Evolutionary conservation across 1,140 invertebrate genomes (phyloP).

Genomic region (Hyles euphorbiae): DNA sequence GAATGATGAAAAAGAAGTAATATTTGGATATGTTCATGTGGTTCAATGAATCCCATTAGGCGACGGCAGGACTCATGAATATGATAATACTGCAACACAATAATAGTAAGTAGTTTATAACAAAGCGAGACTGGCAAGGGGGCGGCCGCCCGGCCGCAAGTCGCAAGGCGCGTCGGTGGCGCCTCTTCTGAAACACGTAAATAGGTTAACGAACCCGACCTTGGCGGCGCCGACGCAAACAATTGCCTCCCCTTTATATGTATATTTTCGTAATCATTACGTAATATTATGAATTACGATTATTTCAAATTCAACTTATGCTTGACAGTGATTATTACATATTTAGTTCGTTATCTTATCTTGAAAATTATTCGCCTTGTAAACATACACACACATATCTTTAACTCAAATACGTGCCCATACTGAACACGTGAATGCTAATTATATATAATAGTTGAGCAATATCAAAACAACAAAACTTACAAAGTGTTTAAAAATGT

Average conservation of each 20-base stretch:
- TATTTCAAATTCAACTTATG: conserved; percentile 7
- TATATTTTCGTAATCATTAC: conserved; percentile 28
- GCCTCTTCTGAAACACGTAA: conserved; percentile 49
- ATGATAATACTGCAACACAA: conserved; percentile 2
- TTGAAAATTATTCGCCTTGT: conserved; percentile 6
- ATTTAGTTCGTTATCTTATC: conserved; percentile 22
- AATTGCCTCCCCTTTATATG: conserved; percentile 35
- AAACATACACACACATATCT: conserved; percentile 8
- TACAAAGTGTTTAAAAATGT: conserved; percentile 1
- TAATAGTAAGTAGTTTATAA: conserved; percentile 8
- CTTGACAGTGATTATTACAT: conserved; percentile 4
- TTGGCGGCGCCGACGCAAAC: conserved; percentile 45
- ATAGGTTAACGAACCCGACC: conserved; percentile 57
- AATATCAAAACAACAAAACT: background rate
- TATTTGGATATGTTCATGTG: too few relatives aligned
- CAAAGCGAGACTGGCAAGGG: conserved; percentile 5
- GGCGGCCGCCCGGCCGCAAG: conserved; percentile 10
- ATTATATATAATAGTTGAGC: background rate
- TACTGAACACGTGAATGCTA: conserved; percentile 6
- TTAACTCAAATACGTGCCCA: too few relatives aligned
- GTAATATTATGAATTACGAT: background rate
- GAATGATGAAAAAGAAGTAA: too few relatives aligned
- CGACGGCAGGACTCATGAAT: too few relatives aligned
- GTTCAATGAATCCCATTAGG: too few relatives aligned
- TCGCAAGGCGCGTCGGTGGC: conserved; percentile 24